A percentile compares a stretch with the other conserved stretches of the same genome.
Conservation (phyloP, 2,797 vertebrate species). For the Bucorvus abyssinicus region DNA sequence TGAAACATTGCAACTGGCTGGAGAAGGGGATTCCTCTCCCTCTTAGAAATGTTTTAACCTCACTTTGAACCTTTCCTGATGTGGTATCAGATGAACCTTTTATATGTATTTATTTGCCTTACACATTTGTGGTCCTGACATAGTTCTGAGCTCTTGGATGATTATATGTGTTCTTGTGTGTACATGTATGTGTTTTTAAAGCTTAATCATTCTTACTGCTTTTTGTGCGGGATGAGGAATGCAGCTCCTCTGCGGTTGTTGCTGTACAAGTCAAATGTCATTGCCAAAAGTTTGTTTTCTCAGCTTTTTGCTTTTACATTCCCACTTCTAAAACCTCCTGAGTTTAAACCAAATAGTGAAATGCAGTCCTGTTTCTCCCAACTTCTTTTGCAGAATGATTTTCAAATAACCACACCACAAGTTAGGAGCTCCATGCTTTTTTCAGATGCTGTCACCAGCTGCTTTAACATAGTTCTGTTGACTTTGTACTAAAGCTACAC, state of each 20-base stretch:
- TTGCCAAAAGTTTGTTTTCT: slow-evolving; percentile 29
- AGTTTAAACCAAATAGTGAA: background rate
- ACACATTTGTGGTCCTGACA: background rate
- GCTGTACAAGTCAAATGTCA: background rate
- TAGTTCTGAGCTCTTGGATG: background rate
- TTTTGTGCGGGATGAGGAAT: background rate
- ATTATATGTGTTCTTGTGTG: background rate
- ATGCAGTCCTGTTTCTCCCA: background rate
- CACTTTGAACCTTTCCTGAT: background rate
- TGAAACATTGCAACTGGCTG: background rate
- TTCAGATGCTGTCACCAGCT: background rate
- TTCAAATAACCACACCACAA: background rate
- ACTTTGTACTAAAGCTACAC: background rate
- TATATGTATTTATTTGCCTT: slow-evolving; percentile 10
- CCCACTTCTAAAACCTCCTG: background rate
- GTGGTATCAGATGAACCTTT: background rate
- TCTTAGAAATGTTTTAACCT: slow-evolving; percentile 7
- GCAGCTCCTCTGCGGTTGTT: background rate
- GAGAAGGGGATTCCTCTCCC: background rate
- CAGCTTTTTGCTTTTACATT: background rate
- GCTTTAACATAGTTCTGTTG: background rate
- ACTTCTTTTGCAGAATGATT: background rate
- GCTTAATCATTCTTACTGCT: slow-evolving; percentile 35
- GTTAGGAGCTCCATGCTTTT: background rate
- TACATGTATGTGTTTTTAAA: slow-evolving; percentile 28